Evolutionary conservation across 2,797 vertebrate species (phyloP).

Genomic region (Coranthus polyacanthus): DNA sequence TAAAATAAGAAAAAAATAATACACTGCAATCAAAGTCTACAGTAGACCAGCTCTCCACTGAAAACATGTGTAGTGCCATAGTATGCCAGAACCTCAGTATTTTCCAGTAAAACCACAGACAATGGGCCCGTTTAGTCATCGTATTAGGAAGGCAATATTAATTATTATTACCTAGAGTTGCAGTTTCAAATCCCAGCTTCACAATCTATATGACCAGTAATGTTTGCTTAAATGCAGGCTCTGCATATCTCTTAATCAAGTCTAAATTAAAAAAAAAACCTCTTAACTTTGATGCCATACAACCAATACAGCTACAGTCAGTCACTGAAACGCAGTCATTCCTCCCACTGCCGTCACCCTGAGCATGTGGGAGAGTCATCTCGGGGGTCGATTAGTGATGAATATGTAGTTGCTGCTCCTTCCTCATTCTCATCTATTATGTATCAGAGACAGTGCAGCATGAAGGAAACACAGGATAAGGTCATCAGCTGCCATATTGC

Average conservation of each 20-base stretch:
- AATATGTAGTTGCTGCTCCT: slow-evolving; percentile 45
- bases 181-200: too few species aligned
- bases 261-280: slow-evolving; percentile 32
- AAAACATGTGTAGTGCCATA: too few species aligned
- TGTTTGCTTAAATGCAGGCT: slow-evolving; percentile 16
- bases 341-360: slow-evolving; percentile 31
- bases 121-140: too few species aligned
- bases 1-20: too few species aligned
- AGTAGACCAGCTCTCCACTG: too few species aligned
- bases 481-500: slow-evolving; percentile 28
- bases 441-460: slow-evolving; percentile 44
- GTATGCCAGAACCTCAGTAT: too few species aligned
- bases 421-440: slow-evolving; percentile 65
- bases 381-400: slow-evolving; percentile 51
- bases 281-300: slow-evolving; percentile 24
- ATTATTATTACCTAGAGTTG: too few species aligned
- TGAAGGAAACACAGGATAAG: slow-evolving; percentile 25
- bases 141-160: too few species aligned
- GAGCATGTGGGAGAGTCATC: slow-evolving; percentile 38
- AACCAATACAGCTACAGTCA: background rate
- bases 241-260: slow-evolving; percentile 8
- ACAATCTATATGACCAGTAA: background rate
- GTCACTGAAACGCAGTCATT: slow-evolving; percentile 9
- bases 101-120: too few species aligned
- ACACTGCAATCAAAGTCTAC: too few species aligned